Conservation (phyloP, 2,797 vertebrate species). For the Acanthiza pusilla region DNA sequence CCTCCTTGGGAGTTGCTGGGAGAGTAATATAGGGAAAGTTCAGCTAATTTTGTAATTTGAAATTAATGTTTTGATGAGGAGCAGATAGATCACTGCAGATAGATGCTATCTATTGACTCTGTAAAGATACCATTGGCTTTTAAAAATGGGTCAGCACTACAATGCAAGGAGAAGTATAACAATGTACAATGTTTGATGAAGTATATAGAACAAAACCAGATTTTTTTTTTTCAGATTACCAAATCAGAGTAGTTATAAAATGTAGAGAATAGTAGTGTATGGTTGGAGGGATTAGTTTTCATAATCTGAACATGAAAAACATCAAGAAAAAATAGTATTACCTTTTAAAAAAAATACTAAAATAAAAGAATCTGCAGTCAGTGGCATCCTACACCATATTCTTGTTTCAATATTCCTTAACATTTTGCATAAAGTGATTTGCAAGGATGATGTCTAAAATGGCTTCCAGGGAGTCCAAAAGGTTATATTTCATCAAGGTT, state of each 20-base stretch:
- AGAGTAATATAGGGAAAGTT: neutral
- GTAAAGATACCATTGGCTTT: neutral
- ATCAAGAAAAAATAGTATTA: neutral
- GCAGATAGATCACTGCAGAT: neutral
- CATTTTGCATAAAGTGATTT: neutral
- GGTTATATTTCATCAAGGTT: neutral
- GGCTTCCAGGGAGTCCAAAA: neutral
- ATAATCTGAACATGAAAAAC: neutral
- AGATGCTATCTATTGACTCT: neutral
- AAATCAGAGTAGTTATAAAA: neutral
- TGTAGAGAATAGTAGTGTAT: neutral
- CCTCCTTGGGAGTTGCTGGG: neutral
- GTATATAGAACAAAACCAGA: neutral
- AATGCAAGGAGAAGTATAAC: neutral
- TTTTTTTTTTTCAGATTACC: neutral
- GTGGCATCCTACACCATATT: neutral
- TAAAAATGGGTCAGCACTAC: neutral
- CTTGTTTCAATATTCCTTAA: neutral
- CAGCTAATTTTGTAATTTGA: neutral
- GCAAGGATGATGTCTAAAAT: neutral
- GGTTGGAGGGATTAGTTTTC: neutral
- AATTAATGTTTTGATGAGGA: neutral
- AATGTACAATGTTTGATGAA: neutral
- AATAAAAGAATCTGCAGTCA: neutral
- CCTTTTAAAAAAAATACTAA: neutral